Evolutionary conservation across 2,888 invertebrate species (phyloP), one percentile per base, ranked within the genome.

Genomic region (Scaeva pyrastri): DNA sequence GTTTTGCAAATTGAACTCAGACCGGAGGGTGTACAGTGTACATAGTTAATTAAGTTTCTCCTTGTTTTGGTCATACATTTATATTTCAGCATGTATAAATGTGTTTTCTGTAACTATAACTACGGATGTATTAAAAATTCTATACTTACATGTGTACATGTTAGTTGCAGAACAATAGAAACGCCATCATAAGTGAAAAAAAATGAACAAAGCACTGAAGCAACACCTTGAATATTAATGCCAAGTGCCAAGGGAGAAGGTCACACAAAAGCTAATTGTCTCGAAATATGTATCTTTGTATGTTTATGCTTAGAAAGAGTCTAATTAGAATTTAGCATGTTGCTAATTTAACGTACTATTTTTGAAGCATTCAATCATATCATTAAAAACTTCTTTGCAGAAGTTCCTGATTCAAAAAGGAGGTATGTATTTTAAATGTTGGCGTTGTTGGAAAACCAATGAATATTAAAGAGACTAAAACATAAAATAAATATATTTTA

Each of bases 301-400:
- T n/a, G n/a, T n/a, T n/a, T n/a, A n/a, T n/a, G n/a, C n/a, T n/a
- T 55, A 31, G n/a, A 31, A n/a, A 19, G 45, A 60, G 43, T 66
- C 66, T 84, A 80, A 84, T 84, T 84, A 84, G 79, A 80, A 75
- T 80, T 75, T 79, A 79, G 79, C 79, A 84, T 84, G 83, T 66
- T 74, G 60, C 23, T 45, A 26, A 73, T 83, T 78, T 52, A 73
- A 62, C 23, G 78, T 62, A 64, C 62, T 70, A 52, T 68, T 83
- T 48, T 83, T 48, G 50, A 39, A 56, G 55, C 62, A 62, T 43
- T 19, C 62, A 73, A 31, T n/a, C n/a, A n/a, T n/a, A 73, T 60
- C 83, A 83, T 75, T 84, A 79, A 72, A 68, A 80, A 52, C 58
- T 74, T 55, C 74, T 78, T 74, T 43, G 64, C 8, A 1, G 43